phyloP scores from a whole-genome alignment of 2,888 invertebrate species.

The Lasiommata megera region DNA sequence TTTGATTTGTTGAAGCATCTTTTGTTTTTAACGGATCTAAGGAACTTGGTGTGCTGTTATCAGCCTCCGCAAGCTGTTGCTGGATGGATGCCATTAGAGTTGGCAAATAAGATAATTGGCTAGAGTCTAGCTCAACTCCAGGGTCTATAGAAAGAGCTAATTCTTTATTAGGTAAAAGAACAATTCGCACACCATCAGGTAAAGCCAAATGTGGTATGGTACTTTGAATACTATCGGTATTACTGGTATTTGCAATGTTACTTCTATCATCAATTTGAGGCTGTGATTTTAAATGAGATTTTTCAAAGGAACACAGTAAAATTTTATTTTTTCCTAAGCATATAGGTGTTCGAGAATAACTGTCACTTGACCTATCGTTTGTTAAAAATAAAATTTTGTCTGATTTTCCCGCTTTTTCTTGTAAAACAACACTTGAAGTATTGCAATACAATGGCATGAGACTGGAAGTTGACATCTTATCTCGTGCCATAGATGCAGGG shows the following conservation, averaged over 20 bases:
- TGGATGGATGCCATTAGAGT: constrained; percentile 43
- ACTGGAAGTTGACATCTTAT: too few relatives aligned
- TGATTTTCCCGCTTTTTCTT: not conserved
- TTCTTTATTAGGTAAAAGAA: constrained; percentile 42
- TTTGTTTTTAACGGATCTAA: not conserved
- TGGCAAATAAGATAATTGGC: constrained; percentile 41
- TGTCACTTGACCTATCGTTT: constrained; percentile 2
- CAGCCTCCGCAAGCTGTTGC: constrained; percentile 36
- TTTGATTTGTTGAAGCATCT: not conserved
- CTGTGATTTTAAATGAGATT: constrained; percentile 32
- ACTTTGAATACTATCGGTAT: not conserved
- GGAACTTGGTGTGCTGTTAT: not conserved
- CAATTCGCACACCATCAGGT: constrained; percentile 46
- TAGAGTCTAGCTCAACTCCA: constrained; percentile 33
- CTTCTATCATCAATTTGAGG: not conserved
- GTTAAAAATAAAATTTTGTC: constrained; percentile 13
- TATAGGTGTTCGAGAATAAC: constrained; percentile 43
- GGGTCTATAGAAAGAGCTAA: constrained; percentile 42
- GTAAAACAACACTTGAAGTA: not conserved
- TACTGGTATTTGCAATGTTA: not conserved
- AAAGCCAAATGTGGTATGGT: constrained; percentile 28
- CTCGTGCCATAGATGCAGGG: not conserved
- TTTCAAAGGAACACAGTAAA: constrained; percentile 54
- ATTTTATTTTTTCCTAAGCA: constrained; percentile 62
- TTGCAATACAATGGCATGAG: not conserved